Evolutionary conservation across 2,113 vertebrate genomes (phyloP).

Genomic region (Galeopterus variegatus): DNA sequence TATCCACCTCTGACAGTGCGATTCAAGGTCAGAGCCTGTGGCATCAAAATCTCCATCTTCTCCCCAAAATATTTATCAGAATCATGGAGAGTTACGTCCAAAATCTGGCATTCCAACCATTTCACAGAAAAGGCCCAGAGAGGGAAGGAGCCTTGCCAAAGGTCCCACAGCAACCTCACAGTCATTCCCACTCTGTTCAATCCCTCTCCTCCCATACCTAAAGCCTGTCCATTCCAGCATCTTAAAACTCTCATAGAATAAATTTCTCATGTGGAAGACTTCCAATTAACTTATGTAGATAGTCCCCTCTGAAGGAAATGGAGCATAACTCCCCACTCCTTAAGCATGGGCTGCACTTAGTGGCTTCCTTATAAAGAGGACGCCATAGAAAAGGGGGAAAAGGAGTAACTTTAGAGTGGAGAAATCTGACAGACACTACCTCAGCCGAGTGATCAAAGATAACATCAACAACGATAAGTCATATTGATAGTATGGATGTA

Average conservation of each 20-base stretch:
- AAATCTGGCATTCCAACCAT: conserved; percentile 25
- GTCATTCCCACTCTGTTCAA: neutral
- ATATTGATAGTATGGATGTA: conserved; percentile 1
- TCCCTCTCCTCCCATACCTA: conserved; percentile 7
- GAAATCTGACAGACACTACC: conserved; percentile 44
- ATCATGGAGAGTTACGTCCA: conserved; percentile 49
- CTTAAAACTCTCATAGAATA: conserved; percentile 69
- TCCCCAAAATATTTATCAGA: conserved; percentile 45
- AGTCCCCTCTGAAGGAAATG: conserved; percentile 33
- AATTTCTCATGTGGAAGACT: conserved; percentile 49
- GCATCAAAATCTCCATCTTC: conserved; percentile 21
- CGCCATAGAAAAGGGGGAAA: neutral
- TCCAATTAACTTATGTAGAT: conserved; percentile 51
- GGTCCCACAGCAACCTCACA: neutral
- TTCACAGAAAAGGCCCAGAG: conserved; percentile 42
- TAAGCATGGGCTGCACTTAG: neutral
- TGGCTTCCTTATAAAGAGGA: conserved; percentile 63
- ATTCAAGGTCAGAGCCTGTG: conserved; percentile 45
- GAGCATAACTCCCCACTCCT: conserved; percentile 34
- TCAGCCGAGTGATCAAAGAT: conserved; percentile 55
- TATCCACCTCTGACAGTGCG: conserved; percentile 21
- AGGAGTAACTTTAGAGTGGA: conserved; percentile 9
- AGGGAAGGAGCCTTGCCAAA: neutral
- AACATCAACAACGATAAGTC: conserved; percentile 11
- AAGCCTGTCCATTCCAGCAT: conserved; percentile 2